Base-by-base conservation (phyloP, 2,113 vertebrate species). In the Pogonocichla stellata region DNA sequence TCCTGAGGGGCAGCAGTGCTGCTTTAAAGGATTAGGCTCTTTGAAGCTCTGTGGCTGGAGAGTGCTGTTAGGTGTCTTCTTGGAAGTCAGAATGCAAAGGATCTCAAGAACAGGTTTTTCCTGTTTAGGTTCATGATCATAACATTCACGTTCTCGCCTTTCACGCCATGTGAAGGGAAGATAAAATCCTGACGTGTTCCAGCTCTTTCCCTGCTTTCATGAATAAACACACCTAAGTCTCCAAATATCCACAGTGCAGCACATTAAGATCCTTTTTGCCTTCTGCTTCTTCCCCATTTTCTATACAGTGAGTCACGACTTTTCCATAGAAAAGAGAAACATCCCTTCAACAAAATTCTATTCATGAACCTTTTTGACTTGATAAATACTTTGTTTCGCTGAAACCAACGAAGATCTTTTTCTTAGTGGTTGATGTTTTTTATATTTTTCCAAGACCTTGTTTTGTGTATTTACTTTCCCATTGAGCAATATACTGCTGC, bases 81-180 rank as follows among this genome's bases (percentile, higher is more conserved):
- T 42, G 84, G 29, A 70, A 88, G 85, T 0, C 1, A 22, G 90
- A 70, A 33, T 14, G 67, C 62, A 18, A 22, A 70, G 56, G 38
- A 70, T 92, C 60, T 43, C 78, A 6, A 0, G 1, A 91, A 78
- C 92, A 74, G 79, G 90, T 93, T 96, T 96, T 95, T 95, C 94
- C 71, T 77, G 92, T 88, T 95, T 9, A 19, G 20, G 29, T 86
- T 90, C 10, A 3, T 78, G 54, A 47, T 90, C 56, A 29, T 70
- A 50, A 88, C 83, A 74, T 77, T 94, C 82, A 7, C 31, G 42
- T 88, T 56, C 10, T 33, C 40, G 60, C 78, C 70, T 78, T 64
- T 10, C 9, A 10, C 0, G 0, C 57, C 73, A 23, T 7, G 10
- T 58, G 87, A n/a, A 33, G 23, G 58, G 43, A 9, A 66, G 92